phyloP scores from a whole-genome alignment of 2,888 invertebrate species.

The Holacanthella duospinosa region DNA sequence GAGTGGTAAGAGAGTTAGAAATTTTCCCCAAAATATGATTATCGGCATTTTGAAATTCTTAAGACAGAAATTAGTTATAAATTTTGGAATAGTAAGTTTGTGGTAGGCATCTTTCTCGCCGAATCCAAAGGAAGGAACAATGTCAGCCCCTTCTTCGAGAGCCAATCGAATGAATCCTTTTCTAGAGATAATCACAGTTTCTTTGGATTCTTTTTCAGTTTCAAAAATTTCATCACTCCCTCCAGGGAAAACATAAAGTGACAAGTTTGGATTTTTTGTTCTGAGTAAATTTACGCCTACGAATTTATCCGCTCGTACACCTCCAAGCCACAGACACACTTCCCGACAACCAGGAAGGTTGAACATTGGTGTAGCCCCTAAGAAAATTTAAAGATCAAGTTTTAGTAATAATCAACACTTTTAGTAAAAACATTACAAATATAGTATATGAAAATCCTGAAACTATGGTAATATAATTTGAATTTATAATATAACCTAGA shows the following conservation, averaged over 20 bases:
- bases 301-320: constrained; percentile 18
- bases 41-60: constrained; percentile 19
- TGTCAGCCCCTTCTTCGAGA: constrained; percentile 18
- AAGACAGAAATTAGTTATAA: constrained; percentile 16
- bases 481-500: too few species aligned
- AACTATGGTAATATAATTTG: too few species aligned
- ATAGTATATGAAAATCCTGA: too few species aligned
- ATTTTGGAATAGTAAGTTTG: constrained; percentile 21
- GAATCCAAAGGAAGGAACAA: constrained; percentile 21
- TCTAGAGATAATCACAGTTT: constrained; percentile 19
- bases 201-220: constrained; percentile 16
- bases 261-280: constrained; percentile 13
- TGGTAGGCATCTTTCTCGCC: constrained; percentile 23
- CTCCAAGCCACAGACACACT: constrained; percentile 20
- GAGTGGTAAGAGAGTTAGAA: constrained; percentile 21
- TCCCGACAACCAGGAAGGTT: constrained; percentile 18
- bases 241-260: constrained; percentile 15
- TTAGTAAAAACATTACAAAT: too few species aligned
- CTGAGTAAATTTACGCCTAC: constrained; percentile 13
- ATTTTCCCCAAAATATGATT: constrained; percentile 24
- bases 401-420: too few species aligned
- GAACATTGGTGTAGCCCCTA: constrained; percentile 21
- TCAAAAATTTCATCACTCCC: constrained; percentile 21
- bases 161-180: constrained; percentile 22
- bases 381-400: constrained; percentile 5